Percentiles rank a stretch among this genome's conserved stretches.
Evolutionary conservation across 1,140 invertebrate genomes (phyloP).

Genomic region (Palaemon carinicauda): DNA sequence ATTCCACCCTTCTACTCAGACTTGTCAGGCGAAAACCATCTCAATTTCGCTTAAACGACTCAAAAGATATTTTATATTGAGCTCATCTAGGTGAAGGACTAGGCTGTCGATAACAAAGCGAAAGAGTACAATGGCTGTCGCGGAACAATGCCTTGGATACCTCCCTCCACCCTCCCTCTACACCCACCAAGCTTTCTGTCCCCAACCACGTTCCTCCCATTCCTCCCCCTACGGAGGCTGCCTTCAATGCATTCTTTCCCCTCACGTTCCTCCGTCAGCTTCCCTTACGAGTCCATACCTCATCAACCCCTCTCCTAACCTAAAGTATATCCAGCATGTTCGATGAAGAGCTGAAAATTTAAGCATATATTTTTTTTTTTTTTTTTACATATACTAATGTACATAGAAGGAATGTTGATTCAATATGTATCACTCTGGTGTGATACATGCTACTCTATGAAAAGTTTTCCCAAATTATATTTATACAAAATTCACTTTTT

Average conservation of each 20-base stretch:
- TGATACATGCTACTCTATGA: no score
- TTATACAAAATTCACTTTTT: no score
- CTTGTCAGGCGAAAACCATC: neutral
- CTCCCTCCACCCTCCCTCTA: neutral
- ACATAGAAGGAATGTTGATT: no score
- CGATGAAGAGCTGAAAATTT: no score
- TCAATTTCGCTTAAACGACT: slow-evolving; percentile 20
- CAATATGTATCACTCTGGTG: no score
- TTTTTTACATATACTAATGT: no score
- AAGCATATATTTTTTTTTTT: no score
- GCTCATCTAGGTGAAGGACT: slow-evolving; percentile 12
- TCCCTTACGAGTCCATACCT: no score
- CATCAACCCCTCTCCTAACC: no score
- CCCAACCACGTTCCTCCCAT: neutral
- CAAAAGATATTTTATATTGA: slow-evolving; percentile 21
- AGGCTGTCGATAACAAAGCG: slow-evolving; percentile 12
- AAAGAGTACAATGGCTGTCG: neutral
- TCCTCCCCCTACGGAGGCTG: neutral
- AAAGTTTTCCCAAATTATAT: no score
- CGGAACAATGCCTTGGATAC: neutral
- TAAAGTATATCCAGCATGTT: no score
- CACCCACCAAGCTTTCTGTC: neutral
- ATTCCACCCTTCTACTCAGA: neutral
- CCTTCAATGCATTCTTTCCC: neutral
- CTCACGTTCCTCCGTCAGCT: no score